A percentile compares a stretch with the other conserved stretches of the same genome.
These are phyloP conservation scores for Rhea pennata DNA, from an alignment of 2,113 vertebrate species.

Conservation along the genomic window DNA sequence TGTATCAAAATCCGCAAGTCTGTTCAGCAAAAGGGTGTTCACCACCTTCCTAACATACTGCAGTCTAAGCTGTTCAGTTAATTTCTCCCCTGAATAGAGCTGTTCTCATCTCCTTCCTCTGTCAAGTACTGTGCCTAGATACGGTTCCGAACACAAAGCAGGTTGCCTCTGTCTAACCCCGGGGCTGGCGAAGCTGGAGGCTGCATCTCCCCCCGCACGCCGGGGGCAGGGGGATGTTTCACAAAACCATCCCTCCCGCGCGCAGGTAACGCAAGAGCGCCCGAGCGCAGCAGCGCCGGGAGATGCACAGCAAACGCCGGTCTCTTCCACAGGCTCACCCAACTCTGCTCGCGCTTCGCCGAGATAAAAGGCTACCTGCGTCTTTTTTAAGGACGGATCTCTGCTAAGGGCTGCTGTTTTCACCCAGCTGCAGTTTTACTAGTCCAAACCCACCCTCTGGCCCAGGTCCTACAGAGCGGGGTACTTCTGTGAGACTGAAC, in stretches of 20 bases:
- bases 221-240: neutral
- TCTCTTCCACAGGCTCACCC: neutral
- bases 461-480: neutral
- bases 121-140: neutral
- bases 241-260: neutral
- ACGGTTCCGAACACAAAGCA: neutral
- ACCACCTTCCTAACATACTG: neutral
- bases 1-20: neutral
- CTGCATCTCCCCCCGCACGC: neutral
- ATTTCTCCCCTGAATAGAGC: neutral
- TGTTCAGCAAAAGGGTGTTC: neutral
- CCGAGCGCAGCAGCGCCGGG: neutral
- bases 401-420: neutral
- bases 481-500: constrained; percentile 9
- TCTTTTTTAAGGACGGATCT: constrained; percentile 25
- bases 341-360: neutral
- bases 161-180: neutral
- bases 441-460: neutral
- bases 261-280: neutral
- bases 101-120: neutral
- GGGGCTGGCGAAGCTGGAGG: neutral
- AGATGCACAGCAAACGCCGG: neutral
- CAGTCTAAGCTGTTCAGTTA: neutral
- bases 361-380: constrained; percentile 3
- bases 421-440: constrained; percentile 44